Conservation (phyloP, 2,797 vertebrate species). For the Ispidina lecontei region DNA sequence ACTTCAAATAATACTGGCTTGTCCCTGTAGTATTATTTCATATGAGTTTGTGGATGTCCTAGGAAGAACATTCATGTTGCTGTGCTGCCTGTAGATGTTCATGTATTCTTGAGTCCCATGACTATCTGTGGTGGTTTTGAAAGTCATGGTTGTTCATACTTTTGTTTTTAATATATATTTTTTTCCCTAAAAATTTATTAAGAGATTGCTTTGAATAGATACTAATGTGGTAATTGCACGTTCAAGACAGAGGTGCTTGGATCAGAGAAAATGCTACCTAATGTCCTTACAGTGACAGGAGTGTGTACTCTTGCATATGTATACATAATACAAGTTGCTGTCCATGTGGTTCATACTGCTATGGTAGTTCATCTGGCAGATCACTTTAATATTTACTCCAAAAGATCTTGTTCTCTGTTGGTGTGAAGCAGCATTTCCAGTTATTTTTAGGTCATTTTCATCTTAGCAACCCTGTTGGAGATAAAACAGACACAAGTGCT, state of each 20-base stretch:
- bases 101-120: background rate
- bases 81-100: background rate
- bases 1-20: constrained; percentile 14
- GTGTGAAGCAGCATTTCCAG: constrained; percentile 76
- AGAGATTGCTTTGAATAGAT: constrained; percentile 23
- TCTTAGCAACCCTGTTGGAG: constrained; percentile 76
- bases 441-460: constrained; percentile 81
- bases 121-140: background rate
- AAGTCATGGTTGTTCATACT: background rate
- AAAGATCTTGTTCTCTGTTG: constrained; percentile 76
- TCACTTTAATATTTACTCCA: constrained; percentile 76
- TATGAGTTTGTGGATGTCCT: background rate
- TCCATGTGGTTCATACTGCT: constrained; percentile 56
- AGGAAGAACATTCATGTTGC: background rate
- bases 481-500: constrained; percentile 70
- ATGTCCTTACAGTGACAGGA: background rate
- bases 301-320: background rate
- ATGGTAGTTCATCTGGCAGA: constrained; percentile 74
- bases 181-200: background rate
- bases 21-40: background rate
- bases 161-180: too few species aligned
- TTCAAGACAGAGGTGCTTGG: constrained; percentile 2
- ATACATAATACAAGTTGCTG: constrained; percentile 49
- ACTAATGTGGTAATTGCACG: background rate
- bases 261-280: background rate